Base-by-base conservation (phyloP, 2,797 vertebrate species). In the Hydrocynus forskahlii region DNA sequence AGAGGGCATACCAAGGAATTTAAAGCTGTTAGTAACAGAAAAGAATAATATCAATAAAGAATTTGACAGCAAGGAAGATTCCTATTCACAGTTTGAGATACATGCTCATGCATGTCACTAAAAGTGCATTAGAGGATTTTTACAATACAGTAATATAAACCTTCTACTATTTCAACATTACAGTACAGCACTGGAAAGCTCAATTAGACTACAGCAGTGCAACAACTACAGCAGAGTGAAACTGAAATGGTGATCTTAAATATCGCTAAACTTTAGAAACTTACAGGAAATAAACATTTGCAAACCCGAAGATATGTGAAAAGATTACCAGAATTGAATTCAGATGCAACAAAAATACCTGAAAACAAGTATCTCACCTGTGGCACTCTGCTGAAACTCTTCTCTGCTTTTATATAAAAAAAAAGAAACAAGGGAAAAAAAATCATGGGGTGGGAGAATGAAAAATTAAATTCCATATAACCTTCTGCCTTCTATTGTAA, bases 321-420 rank as follows among this genome's bases (percentile, higher is more conserved):
- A 45, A 54, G 76, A 57, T 72, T 13, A 76, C 68, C 59, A 78
- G 71, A 71, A 25, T 13, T 60, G 21, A 48, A 38, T 19, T 17
- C 60, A 60, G 38, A 78, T 45, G 8, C 86, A 29, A 70, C 52
- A 67, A 77, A 81, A 79, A 76, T 4, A 71, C 78, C 59, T 59
- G 4, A 25, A 82, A 78, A 77, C 55, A 69, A 78, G 13, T n/a
- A 3, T 63, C 89, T 94, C 92, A 99, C 98, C 96, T 96, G 96
- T 83, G 96, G 96, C 86, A 87, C 91, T 94, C 91, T 96, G 0
- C 92, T 90, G 82, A 94, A 95, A 89, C 91, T 97, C 70, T 86
- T 54, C 91, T 95, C 97, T 99, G 92, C 84, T 23, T 79, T 83
- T 16, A 89, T 10, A 45, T 87, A 79, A 14, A 90, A 7, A 21